Evolutionary conservation across 1,140 invertebrate species (phyloP).

Genomic region (Micrasema longulum): DNA sequence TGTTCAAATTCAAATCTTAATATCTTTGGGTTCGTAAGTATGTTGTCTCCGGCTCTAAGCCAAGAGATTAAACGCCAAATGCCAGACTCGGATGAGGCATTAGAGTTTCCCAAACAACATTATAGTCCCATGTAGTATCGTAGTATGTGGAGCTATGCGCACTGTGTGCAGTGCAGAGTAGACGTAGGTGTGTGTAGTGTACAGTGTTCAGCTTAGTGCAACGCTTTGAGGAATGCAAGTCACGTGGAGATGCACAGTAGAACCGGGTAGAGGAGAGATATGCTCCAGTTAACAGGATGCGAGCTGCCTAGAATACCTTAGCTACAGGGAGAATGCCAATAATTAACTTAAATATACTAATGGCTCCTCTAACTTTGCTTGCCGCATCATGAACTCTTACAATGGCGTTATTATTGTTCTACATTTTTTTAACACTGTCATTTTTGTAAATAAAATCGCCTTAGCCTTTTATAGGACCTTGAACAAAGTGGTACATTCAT

Average conservation of each 20-base stretch:
- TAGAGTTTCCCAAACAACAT: slow-evolving; percentile 28
- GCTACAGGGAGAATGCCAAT: slow-evolving; percentile 4
- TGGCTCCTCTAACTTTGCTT: too few species aligned
- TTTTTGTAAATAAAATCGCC: too few species aligned
- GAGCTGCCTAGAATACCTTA: slow-evolving; percentile 5
- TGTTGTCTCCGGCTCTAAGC: neutral
- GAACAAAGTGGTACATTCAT: too few species aligned
- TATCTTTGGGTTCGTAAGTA: too few species aligned
- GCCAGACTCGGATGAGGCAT: slow-evolving; percentile 2
- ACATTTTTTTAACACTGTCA: too few species aligned
- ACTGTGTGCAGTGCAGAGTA: neutral
- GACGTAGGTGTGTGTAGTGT: neutral
- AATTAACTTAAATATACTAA: slow-evolving; percentile 6
- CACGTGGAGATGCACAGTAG: slow-evolving; percentile 19
- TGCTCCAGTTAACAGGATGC: slow-evolving; percentile 10
- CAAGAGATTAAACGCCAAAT: slow-evolving; percentile 1
- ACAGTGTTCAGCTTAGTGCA: neutral
- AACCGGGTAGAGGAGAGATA: neutral
- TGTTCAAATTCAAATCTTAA: too few species aligned
- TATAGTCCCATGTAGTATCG: neutral
- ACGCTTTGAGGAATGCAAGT: slow-evolving; percentile 27
- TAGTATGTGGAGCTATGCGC: neutral
- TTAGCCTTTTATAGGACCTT: too few species aligned
- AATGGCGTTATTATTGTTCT: too few species aligned
- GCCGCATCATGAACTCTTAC: too few species aligned